Conservation (phyloP, 2,888 invertebrate genomes). For the Melipona beecheii region DNA sequence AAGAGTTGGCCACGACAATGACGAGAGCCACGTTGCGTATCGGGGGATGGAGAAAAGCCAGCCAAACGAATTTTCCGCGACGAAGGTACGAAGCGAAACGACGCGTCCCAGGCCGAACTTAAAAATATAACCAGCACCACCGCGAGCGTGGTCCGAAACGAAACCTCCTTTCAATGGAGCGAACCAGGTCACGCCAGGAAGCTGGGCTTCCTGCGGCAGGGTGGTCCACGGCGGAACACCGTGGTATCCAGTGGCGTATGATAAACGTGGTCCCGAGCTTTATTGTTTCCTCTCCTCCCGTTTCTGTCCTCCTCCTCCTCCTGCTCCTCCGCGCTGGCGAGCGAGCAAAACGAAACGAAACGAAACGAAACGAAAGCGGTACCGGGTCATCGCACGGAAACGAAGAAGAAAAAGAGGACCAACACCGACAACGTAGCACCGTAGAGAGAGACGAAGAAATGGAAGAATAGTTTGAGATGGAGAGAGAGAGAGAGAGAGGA, state of each 20-base stretch:
- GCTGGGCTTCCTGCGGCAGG: conserved; percentile 2
- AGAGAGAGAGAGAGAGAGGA: neutral
- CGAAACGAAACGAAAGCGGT: conserved; percentile 8
- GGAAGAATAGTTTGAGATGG: neutral
- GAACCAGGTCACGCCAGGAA: conserved; percentile 1
- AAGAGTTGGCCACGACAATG: neutral
- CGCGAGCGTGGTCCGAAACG: neutral
- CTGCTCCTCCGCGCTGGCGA: neutral
- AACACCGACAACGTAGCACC: neutral
- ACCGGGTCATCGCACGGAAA: conserved; percentile 20
- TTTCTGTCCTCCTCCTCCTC: no score
- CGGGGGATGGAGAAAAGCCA: neutral
- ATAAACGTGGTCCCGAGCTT: conserved; percentile 53
- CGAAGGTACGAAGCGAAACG: neutral
- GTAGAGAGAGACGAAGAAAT: neutral
- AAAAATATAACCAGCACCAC: conserved; percentile 9
- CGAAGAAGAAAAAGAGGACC: conserved; percentile 9
- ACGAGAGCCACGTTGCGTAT: neutral
- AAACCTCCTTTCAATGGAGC: neutral
- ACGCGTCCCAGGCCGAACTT: neutral
- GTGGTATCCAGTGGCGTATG: conserved; percentile 43
- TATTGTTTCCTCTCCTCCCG: conserved; percentile 53
- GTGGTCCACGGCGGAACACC: conserved; percentile 1
- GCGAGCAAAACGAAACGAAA: conserved; percentile 18
- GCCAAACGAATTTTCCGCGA: neutral